Evolutionary conservation across 2,113 vertebrate genomes (phyloP).

Genomic region (Aythya baeri): DNA sequence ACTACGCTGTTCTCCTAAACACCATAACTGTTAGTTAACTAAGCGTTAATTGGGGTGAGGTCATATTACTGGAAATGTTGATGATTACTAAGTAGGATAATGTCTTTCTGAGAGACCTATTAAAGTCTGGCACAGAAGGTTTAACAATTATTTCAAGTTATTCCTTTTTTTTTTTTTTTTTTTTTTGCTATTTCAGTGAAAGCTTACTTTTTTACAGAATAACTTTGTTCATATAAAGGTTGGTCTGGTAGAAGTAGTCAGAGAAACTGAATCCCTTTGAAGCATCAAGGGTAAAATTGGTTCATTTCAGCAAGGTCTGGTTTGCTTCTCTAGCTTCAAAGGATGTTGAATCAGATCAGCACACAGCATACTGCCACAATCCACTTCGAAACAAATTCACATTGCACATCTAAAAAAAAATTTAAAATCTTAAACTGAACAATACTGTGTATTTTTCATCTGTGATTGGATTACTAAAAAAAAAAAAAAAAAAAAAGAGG

Average conservation of each 20-base stretch:
- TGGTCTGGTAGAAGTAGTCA: not conserved
- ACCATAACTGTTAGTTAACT: not conserved
- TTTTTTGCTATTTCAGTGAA: not conserved
- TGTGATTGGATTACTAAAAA: too few species aligned
- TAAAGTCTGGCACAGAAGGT: not conserved
- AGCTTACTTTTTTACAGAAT: not conserved
- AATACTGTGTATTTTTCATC: not conserved
- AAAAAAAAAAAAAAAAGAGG: too few species aligned
- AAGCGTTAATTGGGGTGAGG: not conserved
- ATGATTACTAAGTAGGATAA: not conserved
- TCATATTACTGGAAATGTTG: not conserved
- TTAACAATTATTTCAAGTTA: constrained; percentile 9
- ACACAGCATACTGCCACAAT: not conserved
- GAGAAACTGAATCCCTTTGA: constrained; percentile 17
- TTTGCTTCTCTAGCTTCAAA: not conserved
- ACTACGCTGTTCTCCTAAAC: not conserved
- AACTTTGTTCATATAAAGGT: not conserved
- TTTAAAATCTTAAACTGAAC: not conserved
- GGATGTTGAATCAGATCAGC: not conserved
- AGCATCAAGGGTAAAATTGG: not conserved
- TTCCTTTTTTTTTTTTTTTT: not conserved
- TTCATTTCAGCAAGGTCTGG: constrained; percentile 8
- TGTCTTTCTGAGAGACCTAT: not conserved
- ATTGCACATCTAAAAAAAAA: not conserved
- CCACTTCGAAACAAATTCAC: not conserved